Evolutionary conservation across 1,140 invertebrate species (phyloP).

Genomic region (Neodiprion pinetum): DNA sequence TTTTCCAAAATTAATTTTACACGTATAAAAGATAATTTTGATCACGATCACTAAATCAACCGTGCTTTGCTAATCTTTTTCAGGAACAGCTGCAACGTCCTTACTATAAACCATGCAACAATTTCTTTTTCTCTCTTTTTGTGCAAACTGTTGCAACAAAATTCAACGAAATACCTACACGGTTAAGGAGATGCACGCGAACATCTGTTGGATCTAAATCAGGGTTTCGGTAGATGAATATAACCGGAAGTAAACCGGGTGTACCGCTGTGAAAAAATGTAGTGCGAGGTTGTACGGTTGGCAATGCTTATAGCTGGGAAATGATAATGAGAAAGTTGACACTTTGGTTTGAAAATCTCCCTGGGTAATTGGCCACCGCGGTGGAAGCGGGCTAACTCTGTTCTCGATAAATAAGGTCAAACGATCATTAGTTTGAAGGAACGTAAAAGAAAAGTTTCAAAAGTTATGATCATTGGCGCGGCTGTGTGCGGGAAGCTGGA

Average conservation of each 20-base stretch:
- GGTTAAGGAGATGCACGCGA: constrained; percentile 2
- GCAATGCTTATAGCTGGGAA: constrained; percentile 19
- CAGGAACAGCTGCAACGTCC: no score
- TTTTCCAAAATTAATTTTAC: no score
- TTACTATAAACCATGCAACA: no score
- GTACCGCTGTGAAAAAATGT: constrained; percentile 18
- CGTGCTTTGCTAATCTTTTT: no score
- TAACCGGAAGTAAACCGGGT: constrained; percentile 25
- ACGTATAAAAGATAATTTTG: no score
- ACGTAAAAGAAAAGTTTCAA: constrained; percentile 21
- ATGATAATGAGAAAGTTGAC: constrained; percentile 42
- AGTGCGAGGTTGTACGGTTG: constrained; percentile 11
- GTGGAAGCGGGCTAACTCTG: constrained; percentile 32
- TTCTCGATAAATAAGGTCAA: constrained; percentile 44
- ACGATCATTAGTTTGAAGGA: constrained; percentile 27
- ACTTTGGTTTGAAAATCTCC: constrained; percentile 10
- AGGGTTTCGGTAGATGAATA: constrained; percentile 6
- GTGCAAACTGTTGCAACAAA: constrained; percentile 12
- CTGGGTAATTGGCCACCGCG: constrained; percentile 27
- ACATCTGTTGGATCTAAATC: constrained; percentile 41
- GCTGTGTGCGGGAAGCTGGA: constrained; percentile 26
- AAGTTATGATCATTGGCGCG: constrained; percentile 33
- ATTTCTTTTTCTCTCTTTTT: constrained; percentile 5
- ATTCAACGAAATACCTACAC: constrained; percentile 4
- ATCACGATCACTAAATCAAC: no score